Base-by-base conservation (phyloP, 2,888 invertebrate species). In the Agonopterix alstromeriana region DNA sequence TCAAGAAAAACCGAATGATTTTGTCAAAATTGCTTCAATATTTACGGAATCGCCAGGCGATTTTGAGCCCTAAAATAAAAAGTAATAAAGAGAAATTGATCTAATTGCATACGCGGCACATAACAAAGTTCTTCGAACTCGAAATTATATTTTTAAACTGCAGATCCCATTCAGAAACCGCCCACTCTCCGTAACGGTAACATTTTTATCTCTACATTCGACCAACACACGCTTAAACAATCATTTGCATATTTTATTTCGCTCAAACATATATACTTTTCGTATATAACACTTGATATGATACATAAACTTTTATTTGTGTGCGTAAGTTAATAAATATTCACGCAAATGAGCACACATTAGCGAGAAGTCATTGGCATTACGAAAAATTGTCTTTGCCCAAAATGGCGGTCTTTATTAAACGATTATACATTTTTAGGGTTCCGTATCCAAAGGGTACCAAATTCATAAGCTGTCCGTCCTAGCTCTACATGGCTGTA, bases 211-310 rank as follows among this genome's bases (percentile, higher is more conserved):
- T 53, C 52, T 42, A 47, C 53, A 46, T 52, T 54, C 52, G 56
- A 51, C 60, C 58, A 61, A 66, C 62, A 50, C 59, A 61, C 38
- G 52, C 56, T 63, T 63, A 38, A 63, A 65, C 61, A 60, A 54
- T 53, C 56, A 70, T 72, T 73, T 57, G 57, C 72, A 68, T 72
- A 67, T 65, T 62, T 64, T 61, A 61, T 61, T 65, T 59, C 53
- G 57, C 53, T 53, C 53, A 55, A 57, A 59, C 56, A 58, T 59
- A 58, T 59, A 60, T 57, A 53, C 38, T 53, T 57, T 53, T 50
- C 52, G 53, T 55, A 51, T 56, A 48, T 52, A 48, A 46, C 42
- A 43, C 14, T 42, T 45, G 9, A 17, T n/a, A 43, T 42, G 45
- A 35, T 36, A 46, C 48, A 38, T 48, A 36, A 46, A 38, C 43